Evolutionary conservation across 2,888 invertebrate species (phyloP).

Genomic region (Acleris holmiana): DNA sequence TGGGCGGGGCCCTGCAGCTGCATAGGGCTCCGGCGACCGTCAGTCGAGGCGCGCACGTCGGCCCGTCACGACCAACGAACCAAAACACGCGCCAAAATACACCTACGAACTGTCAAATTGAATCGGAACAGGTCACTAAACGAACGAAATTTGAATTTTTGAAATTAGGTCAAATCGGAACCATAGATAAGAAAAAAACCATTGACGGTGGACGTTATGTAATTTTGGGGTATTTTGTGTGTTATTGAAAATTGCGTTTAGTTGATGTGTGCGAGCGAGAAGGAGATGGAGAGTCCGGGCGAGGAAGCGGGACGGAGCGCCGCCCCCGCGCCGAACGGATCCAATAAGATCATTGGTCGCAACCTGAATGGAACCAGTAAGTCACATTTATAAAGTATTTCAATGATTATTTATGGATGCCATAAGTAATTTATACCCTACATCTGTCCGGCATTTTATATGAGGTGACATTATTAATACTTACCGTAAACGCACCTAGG

Average conservation of each 20-base stretch:
- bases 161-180: conserved; percentile 16
- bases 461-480: conserved; percentile 9
- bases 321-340: conserved; percentile 79
- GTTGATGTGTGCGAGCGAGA: conserved; percentile 79
- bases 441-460: conserved; percentile 20
- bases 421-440: conserved; percentile 21
- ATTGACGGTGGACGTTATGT: conserved; percentile 10
- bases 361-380: conserved; percentile 87
- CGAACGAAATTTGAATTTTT: conserved; percentile 19
- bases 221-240: conserved; percentile 67
- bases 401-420: conserved; percentile 29
- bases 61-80: conserved; percentile 66
- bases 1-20: conserved; percentile 80
- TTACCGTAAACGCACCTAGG: background rate
- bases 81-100: conserved; percentile 49
- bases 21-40: conserved; percentile 67
- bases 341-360: conserved; percentile 86
- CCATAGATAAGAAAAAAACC: background rate
- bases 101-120: conserved; percentile 33
- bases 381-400: conserved; percentile 54
- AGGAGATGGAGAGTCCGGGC: conserved; percentile 78
- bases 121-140: conserved; percentile 25
- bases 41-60: conserved; percentile 77
- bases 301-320: conserved; percentile 78
- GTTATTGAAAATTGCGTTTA: conserved; percentile 53